Base-by-base conservation (phyloP, 2,113 vertebrate species). In the Nipponia nippon region DNA sequence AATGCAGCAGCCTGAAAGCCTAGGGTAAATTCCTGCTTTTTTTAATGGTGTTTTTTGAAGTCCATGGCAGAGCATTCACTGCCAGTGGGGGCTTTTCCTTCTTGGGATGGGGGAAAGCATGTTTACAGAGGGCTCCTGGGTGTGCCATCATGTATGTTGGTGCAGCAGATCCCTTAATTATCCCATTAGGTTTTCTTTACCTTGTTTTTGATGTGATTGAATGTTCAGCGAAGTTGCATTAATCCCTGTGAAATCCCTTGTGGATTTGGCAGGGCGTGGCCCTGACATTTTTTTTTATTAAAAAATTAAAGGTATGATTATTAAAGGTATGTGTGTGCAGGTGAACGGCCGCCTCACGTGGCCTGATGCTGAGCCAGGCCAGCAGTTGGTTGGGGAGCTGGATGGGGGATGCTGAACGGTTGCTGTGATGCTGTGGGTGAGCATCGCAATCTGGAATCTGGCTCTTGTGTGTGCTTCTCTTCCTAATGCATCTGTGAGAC, bases 121-220 rank as follows among this genome's bases (percentile, higher is more conserved):
- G 27, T 81, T 94, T 53, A 36, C 52, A 1, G 21, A 65, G 61
- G 52, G 63, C 55, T 83, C 36, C 63, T 86, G 89, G 88, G 92
- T 46, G 81, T 94, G 89, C 42, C 86, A 38, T 29, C 8, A 1
- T n/a, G 55, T 73, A 29, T 49, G 75, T 40, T 91, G 80, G 46
- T 59, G 75, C 46, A 83, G 73, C 77, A 93, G 63, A 96, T 81
- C 77, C 84, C 65, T 83, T 94, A 89, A 96, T 93, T 95, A 87
- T 80, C 56, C 62, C 84, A 87, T 91, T 80, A 73, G 63, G 42
- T n/a, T 92, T 76, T 63, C 89, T 72, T 83, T 70, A 12, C 56
- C 29, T 80, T 53, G 40, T 20, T 94, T 96, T 78, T 62, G 42
- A 81, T 53, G 72, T 42, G 72, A 75, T 62, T 72, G 81, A 84